These are phyloP conservation scores for Theretra japonica DNA, from an alignment of 2,888 invertebrate genomes.

Conservation along the genomic window DNA sequence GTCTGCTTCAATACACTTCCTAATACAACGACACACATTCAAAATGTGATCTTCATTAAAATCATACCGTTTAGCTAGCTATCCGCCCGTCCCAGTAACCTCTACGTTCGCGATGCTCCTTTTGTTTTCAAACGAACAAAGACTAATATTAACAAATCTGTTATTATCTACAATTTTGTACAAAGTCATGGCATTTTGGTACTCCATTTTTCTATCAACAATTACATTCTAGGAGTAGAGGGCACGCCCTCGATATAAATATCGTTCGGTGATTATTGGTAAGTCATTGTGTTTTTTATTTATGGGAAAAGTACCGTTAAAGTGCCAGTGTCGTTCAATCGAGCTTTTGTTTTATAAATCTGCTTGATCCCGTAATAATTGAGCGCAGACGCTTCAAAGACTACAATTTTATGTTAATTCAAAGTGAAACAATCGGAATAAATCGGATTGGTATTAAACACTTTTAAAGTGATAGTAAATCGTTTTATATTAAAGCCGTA, in stretches of 20 bases:
- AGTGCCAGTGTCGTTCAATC: constrained; percentile 46
- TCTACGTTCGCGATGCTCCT: constrained; percentile 54
- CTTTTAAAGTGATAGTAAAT: neutral
- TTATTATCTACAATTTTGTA: constrained; percentile 42
- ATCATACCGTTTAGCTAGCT: constrained; percentile 50
- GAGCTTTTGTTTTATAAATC: constrained; percentile 45
- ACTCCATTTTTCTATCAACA: constrained; percentile 37
- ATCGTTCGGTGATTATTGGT: constrained; percentile 52
- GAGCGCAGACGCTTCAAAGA: constrained; percentile 36
- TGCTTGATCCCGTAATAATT: constrained; percentile 37
- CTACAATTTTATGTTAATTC: constrained; percentile 40
- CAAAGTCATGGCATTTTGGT: constrained; percentile 51
- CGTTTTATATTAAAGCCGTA: constrained; percentile 7
- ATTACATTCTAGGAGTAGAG: constrained; percentile 52
- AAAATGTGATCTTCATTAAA: constrained; percentile 50
- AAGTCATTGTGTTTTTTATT: constrained; percentile 60
- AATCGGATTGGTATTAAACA: constrained; percentile 34
- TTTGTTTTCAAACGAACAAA: constrained; percentile 57
- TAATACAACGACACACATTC: constrained; percentile 56
- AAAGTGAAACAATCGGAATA: constrained; percentile 37
- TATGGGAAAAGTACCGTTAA: constrained; percentile 57
- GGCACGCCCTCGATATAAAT: constrained; percentile 52
- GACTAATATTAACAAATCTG: constrained; percentile 47
- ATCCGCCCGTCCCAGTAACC: constrained; percentile 65
- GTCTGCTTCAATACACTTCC: constrained; percentile 43